These are phyloP conservation scores for Calephelis nemesis DNA, from an alignment of 1,140 invertebrate genomes.

Conservation along the genomic window DNA sequence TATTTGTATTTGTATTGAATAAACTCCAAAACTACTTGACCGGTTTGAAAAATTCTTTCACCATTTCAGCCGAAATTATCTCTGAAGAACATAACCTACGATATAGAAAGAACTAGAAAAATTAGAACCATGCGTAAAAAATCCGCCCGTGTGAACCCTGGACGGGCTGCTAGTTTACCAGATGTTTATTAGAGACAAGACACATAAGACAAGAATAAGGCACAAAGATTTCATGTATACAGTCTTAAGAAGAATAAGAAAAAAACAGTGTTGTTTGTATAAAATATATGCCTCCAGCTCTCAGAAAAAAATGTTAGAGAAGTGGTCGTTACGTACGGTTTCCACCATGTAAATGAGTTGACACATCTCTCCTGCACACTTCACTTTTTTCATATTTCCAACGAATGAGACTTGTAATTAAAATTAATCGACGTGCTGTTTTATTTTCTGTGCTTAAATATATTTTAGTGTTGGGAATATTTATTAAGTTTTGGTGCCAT, in stretches of 20 bases:
- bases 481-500: background rate
- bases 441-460: conserved; percentile 15
- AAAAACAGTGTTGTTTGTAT: conserved; percentile 12
- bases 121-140: no score
- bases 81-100: no score
- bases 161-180: no score
- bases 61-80: no score
- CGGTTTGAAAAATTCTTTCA: no score
- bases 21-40: no score
- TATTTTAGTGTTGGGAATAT: conserved; percentile 6
- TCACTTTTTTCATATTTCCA: conserved; percentile 28
- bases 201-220: no score
- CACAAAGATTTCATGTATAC: background rate
- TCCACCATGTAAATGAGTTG: conserved; percentile 34
- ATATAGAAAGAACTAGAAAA: no score
- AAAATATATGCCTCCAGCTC: conserved; percentile 19
- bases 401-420: conserved; percentile 33
- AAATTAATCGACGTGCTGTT: conserved; percentile 30
- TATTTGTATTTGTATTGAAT: no score
- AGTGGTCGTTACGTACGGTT: conserved; percentile 32
- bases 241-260: background rate
- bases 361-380: conserved; percentile 29
- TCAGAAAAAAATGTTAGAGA: conserved; percentile 29
- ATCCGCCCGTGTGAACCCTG: no score
- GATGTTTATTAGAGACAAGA: no score